Evolutionary conservation across 2,888 invertebrate genomes (phyloP), one percentile per base, ranked within the genome.

Genomic region (Myopa tessellatipennis): DNA sequence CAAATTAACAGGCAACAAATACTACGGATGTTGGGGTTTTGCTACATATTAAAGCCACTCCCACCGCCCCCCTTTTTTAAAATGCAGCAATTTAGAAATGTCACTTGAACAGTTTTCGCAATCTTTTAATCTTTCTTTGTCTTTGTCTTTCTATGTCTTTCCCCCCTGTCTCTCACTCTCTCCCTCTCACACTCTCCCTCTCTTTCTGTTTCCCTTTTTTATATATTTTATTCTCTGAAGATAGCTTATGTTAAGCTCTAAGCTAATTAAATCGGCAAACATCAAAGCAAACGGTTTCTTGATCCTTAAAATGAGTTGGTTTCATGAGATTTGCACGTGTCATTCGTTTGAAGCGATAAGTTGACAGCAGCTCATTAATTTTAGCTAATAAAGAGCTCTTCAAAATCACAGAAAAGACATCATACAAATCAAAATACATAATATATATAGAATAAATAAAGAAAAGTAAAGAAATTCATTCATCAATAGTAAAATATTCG

Each of bases 261-360:
- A 40, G 67, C 67, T 40, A 67, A 67, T 67, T 67, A 67, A 40
- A 67, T 67, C n/a, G n/a, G 5, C 36, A 67, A 67, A 67, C 38
- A 67, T 67, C 67, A 67, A 67, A 67, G 67, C n/a, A 10, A 45
- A 45, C 6, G 45, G 3, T 67, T 4, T n/a, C 36, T 8, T 67
- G 65, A 55, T n/a, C 55, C 55, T 55, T 55, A 3, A n/a, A n/a
- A n/a, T 6, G n/a, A 10, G 16, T 55, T 14, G 4, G n/a, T 55
- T n/a, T 55, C 55, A 55, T 10, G 55, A 14, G 55, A n/a, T 55
- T 40, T 67, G 67, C 63, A 67, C 40, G 40, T 40, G 67, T 36
- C 16, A 36, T 14, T 67, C 67, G 40, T 67, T 67, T 36, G 40
- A 16, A 40, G 40, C 38, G 36, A 40, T 40, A 4, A 12, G 16